A percentile compares a stretch with the other conserved stretches of the same genome.
Conservation (phyloP, 2,888 invertebrate species). For the Argyresthia goedartella region DNA sequence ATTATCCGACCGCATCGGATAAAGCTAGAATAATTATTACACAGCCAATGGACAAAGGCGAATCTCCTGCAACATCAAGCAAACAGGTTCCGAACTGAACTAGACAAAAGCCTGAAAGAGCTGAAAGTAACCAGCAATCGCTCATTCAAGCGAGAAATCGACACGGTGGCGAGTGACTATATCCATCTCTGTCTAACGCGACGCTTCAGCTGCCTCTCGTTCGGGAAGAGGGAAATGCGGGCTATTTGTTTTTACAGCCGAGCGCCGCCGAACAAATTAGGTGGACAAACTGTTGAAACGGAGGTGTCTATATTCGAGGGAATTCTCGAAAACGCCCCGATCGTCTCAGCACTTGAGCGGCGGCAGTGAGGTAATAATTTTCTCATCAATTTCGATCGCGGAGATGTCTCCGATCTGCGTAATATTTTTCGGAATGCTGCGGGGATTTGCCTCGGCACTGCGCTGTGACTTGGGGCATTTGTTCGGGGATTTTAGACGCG, state of each 20-base stretch:
- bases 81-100: slow-evolving; percentile 51
- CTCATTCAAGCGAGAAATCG: slow-evolving; percentile 46
- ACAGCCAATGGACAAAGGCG: slow-evolving; percentile 51
- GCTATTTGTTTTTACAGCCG: slow-evolving; percentile 69
- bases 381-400: slow-evolving; percentile 40
- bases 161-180: slow-evolving; percentile 37
- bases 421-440: slow-evolving; percentile 39
- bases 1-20: slow-evolving; percentile 53
- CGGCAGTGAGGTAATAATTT: slow-evolving; percentile 52
- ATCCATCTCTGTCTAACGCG: slow-evolving; percentile 37
- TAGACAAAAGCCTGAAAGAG: slow-evolving; percentile 47
- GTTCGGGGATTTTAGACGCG: not conserved
- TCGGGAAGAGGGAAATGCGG: slow-evolving; percentile 47
- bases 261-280: slow-evolving; percentile 68
- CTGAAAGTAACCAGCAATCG: slow-evolving; percentile 46
- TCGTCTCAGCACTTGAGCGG: slow-evolving; percentile 46
- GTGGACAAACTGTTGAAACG: slow-evolving; percentile 68
- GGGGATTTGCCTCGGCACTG: slow-evolving; percentile 24
- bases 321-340: slow-evolving; percentile 32
- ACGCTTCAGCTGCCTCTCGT: slow-evolving; percentile 43
- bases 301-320: slow-evolving; percentile 63
- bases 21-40: slow-evolving; percentile 62
- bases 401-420: slow-evolving; percentile 39
- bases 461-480: not conserved
- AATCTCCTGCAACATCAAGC: slow-evolving; percentile 46